Percentiles rank a stretch among this genome's conserved stretches.
These are phyloP conservation scores for Eurosta solidaginis DNA, from an alignment of 1,140 invertebrate genomes.

Conservation along the genomic window DNA sequence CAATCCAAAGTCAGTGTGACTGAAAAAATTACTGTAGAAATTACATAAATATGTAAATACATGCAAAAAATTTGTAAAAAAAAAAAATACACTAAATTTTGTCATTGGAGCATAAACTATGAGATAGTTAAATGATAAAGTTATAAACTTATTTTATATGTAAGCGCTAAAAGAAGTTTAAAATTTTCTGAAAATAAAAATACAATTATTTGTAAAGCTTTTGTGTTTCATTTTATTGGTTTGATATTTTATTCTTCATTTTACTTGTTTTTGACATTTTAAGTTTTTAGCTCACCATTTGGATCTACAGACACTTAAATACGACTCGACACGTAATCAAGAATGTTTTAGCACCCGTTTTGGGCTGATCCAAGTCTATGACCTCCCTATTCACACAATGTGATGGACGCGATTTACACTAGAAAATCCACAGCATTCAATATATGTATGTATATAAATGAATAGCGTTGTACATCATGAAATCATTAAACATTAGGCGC, in stretches of 20 bases:
- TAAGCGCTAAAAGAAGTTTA: slow-evolving; percentile 3
- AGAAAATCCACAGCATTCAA: too few relatives aligned
- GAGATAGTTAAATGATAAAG: not conserved
- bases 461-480: too few relatives aligned
- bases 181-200: slow-evolving; percentile 21
- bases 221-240: not conserved
- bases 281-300: not conserved
- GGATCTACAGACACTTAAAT: too few relatives aligned
- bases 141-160: slow-evolving; percentile 8
- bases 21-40: not conserved
- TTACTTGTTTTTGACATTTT: not conserved
- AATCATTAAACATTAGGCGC: too few relatives aligned
- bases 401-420: too few relatives aligned
- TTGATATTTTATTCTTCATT: not conserved
- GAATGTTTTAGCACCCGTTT: too few relatives aligned
- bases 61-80: not conserved
- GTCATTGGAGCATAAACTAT: not conserved
- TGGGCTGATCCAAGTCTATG: too few relatives aligned
- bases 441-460: too few relatives aligned
- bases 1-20: not conserved
- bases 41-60: too few relatives aligned
- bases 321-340: too few relatives aligned
- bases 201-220: slow-evolving; percentile 9
- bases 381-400: too few relatives aligned
- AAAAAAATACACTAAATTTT: not conserved